Evolutionary conservation across 2,113 vertebrate species (phyloP).

Genomic region (Anarrhichthys ocellatus): DNA sequence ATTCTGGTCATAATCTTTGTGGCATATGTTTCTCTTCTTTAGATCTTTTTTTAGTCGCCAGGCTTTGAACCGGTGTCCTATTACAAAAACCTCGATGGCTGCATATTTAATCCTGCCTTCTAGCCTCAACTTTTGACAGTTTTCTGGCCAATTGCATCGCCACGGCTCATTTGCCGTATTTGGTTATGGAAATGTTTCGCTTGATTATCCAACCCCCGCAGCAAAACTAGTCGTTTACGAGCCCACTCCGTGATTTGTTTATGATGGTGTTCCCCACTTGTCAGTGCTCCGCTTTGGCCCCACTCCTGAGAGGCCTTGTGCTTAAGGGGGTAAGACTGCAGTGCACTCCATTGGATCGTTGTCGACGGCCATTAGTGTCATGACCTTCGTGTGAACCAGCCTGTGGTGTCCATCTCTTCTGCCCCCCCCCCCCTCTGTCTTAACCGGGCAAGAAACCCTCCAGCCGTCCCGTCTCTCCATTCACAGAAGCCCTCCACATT

Average conservation of each 20-base stretch:
- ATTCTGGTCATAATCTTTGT: background rate
- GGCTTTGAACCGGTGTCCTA: conserved; percentile 43
- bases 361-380: conserved; percentile 62
- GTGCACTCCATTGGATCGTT: conserved; percentile 60
- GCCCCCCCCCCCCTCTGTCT: background rate
- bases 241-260: conserved; percentile 61
- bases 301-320: conserved; percentile 51
- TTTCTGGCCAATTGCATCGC: conserved; percentile 70
- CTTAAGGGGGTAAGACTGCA: conserved; percentile 43
- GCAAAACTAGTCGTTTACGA: conserved; percentile 51
- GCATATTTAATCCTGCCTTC: conserved; percentile 61
- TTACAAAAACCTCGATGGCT: conserved; percentile 35
- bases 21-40: background rate
- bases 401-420: conserved; percentile 24
- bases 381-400: conserved; percentile 59
- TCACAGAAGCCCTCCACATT: conserved; percentile 40
- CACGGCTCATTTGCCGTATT: conserved; percentile 69
- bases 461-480: conserved; percentile 25
- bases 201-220: conserved; percentile 70
- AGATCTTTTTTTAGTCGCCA: background rate
- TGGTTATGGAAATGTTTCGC: conserved; percentile 69
- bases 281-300: conserved; percentile 40
- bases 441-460: conserved; percentile 32
- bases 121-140: conserved; percentile 63
- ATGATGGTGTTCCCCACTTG: conserved; percentile 42